Evolutionary conservation across 1,140 invertebrate genomes (phyloP).

Genomic region (Andricus grossulariae): DNA sequence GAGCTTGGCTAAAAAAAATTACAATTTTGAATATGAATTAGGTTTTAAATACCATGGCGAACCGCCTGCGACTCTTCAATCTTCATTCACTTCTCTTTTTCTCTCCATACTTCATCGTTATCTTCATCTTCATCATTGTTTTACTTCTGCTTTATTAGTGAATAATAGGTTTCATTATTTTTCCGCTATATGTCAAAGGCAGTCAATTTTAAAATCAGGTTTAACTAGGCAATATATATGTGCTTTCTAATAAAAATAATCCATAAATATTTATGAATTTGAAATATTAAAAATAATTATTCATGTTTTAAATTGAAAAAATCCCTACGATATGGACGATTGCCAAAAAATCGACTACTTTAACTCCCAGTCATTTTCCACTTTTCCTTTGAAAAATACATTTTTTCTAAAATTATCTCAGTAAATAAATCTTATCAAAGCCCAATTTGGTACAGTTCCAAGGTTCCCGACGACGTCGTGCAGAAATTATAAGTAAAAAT

Average conservation of each 20-base stretch:
- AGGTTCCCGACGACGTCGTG: no score
- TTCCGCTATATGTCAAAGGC: not conserved
- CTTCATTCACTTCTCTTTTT: not conserved
- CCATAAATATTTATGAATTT: not conserved
- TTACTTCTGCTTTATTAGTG: not conserved
- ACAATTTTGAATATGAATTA: constrained; percentile 19
- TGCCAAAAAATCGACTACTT: no score
- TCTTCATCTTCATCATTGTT: constrained; percentile 12
- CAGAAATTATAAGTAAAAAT: no score
- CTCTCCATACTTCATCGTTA: constrained; percentile 1
- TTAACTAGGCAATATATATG: constrained; percentile 13
- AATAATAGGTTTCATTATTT: not conserved
- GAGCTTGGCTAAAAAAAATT: constrained; percentile 11
- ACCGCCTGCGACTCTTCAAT: not conserved
- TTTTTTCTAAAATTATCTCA: no score
- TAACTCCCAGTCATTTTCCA: no score
- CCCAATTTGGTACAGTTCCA: no score
- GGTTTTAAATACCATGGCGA: not conserved
- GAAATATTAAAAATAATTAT: not conserved
- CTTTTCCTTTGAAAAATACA: no score
- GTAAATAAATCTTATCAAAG: no score
- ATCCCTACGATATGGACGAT: no score
- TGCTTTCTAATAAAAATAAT: not conserved
- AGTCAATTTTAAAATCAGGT: not conserved
- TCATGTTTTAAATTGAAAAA: no score